Percentiles rank a stretch among this genome's conserved stretches.
These are phyloP conservation scores for Picus viridis DNA, from an alignment of 2,797 vertebrate genomes.

Conservation along the genomic window DNA sequence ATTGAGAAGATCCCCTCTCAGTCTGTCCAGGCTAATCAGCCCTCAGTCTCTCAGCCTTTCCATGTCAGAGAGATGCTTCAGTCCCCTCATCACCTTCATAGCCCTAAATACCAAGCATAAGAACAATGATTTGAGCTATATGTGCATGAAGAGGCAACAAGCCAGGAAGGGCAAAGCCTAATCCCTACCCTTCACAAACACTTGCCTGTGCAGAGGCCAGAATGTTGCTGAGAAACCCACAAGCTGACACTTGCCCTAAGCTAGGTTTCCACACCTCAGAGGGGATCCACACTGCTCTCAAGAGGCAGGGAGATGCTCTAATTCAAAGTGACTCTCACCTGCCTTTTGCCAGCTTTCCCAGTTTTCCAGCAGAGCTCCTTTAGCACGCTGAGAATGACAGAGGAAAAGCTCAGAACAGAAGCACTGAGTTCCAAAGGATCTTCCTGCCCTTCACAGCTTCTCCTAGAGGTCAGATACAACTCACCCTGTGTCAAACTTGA, in stretches of 20 bases:
- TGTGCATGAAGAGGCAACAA: background rate
- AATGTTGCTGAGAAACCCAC: background rate
- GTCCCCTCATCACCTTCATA: too few species aligned
- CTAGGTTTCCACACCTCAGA: background rate
- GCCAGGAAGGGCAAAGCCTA: background rate
- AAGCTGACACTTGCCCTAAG: background rate
- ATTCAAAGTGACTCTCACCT: background rate
- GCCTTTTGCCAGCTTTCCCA: background rate
- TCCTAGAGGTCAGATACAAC: background rate
- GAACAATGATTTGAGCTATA: too few species aligned
- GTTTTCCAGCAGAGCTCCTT: background rate
- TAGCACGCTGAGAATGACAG: background rate
- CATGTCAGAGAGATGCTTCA: too few species aligned
- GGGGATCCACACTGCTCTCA: background rate
- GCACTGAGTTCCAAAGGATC: background rate
- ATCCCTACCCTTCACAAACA: background rate
- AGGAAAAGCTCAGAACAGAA: background rate
- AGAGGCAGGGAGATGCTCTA: background rate
- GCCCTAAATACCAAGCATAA: too few species aligned
- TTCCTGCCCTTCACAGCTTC: background rate
- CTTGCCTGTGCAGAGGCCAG: background rate
- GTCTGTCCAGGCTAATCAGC: too few species aligned
- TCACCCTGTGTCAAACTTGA: background rate
- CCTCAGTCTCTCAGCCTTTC: too few species aligned
- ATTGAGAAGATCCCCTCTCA: too few species aligned